Base-by-base conservation (phyloP, 2,113 vertebrate genomes). In the Stomatorhinus ivindoensis region DNA sequence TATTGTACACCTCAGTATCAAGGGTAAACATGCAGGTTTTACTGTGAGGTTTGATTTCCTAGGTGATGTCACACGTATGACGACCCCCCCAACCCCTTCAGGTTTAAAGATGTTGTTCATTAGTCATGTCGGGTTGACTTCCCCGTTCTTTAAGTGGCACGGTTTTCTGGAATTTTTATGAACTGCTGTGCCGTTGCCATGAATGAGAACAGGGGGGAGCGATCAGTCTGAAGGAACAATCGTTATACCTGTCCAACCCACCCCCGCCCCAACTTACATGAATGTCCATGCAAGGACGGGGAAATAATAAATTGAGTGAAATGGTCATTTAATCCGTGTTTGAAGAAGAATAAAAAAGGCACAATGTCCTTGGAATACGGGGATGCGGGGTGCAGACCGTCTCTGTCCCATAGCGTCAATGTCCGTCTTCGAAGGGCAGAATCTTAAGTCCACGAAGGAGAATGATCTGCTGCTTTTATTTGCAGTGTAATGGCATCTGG, bases 351-450 rank as follows among this genome's bases (percentile, higher is more conserved):
- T 17, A 47, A 76, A 47, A 53, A 42, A 84, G 93, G 91, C 93
- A 92, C 93, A 46, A 92, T 93, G 92, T 94, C 93, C 92, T 93
- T 93, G 93, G 94, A 93, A 80, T 35, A 80, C 5, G 13, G 69
- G 69, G 15, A 76, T 92, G 87, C 93, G 91, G 93, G 93, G 94
- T 95, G 95, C 95, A 94, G 93, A 95, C 94, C 94, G 94, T 95
- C 94, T 90, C 48, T 31, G 89, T 93, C 92, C 92, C 91, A 93
- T 92, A 93, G 93, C 93, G 90, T 93, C 93, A 93, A 93, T 93
- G 19, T 24, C 6, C 3, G 9, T 31, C 61, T 24, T 65, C 50
- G 27, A 35, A 19, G 24, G n/a, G 31, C 13, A 2, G 50, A 55
- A 21, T 89, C 47, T 85, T 55, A 19, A 46, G 90, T 50, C 50